Conservation (phyloP, 2,797 vertebrate genomes). For the Neomorphus geoffroyi region DNA sequence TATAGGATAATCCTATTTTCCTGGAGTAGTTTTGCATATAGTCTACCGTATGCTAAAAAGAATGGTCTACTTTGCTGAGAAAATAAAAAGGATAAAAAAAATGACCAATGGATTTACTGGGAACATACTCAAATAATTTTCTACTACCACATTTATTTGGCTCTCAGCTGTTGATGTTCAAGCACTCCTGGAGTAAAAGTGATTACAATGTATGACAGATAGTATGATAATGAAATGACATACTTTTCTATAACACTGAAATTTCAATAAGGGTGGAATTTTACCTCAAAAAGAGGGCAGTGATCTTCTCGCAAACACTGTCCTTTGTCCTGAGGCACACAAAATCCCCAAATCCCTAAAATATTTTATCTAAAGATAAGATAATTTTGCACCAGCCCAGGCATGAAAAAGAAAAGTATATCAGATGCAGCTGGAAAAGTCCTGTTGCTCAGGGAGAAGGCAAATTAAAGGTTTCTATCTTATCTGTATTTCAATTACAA, state of each 20-base stretch:
- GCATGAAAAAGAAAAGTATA: slow-evolving; percentile 62
- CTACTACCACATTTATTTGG: not conserved
- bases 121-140: not conserved
- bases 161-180: not conserved
- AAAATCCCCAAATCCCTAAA: slow-evolving; percentile 79
- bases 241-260: slow-evolving; percentile 46
- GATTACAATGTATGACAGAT: not conserved
- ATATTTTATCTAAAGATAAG: slow-evolving; percentile 78
- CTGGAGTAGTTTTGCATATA: not conserved
- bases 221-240: slow-evolving; percentile 38
- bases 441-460: slow-evolving; percentile 74
- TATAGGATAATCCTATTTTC: not conserved
- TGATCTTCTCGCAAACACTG: slow-evolving; percentile 72
- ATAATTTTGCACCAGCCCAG: slow-evolving; percentile 67
- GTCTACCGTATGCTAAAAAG: not conserved
- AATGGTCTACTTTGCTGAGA: not conserved
- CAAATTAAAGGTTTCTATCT: slow-evolving; percentile 78
- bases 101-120: not conserved
- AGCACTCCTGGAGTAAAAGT: not conserved
- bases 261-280: slow-evolving; percentile 69
- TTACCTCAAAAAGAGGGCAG: slow-evolving; percentile 68
- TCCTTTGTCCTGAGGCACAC: slow-evolving; percentile 78
- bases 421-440: slow-evolving; percentile 69
- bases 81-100: not conserved
- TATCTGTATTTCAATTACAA: slow-evolving; percentile 80